Evolutionary conservation across 2,113 vertebrate genomes (phyloP).

Genomic region (Budorcas taxicolor): DNA sequence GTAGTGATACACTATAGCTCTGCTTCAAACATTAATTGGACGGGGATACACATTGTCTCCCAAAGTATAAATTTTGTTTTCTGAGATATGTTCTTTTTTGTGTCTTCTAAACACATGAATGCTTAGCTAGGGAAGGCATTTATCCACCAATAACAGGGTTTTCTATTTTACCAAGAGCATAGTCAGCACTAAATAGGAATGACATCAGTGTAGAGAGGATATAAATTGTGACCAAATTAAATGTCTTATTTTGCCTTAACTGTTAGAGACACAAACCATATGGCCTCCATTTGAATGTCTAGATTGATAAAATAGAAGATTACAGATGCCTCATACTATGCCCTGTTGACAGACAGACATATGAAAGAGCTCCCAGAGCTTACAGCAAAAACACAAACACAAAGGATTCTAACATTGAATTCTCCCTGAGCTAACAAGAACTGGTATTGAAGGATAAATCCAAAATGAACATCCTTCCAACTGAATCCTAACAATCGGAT

Average conservation of each 20-base stretch:
- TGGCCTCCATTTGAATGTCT: neutral
- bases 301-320: neutral
- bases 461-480: neutral
- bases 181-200: constrained; percentile 2
- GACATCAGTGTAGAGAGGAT: neutral
- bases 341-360: neutral
- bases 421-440: neutral
- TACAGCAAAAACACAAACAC: neutral
- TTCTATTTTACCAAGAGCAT: constrained; percentile 23
- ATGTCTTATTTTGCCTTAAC: neutral
- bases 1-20: neutral
- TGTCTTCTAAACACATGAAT: neutral
- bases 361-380: constrained; percentile 38
- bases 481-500: neutral
- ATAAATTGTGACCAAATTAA: constrained; percentile 36
- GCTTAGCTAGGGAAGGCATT: neutral
- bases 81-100: neutral
- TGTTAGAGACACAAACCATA: neutral
- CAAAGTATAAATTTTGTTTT: constrained; percentile 11
- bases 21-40: neutral
- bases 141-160: neutral
- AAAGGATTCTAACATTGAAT: neutral
- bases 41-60: neutral
- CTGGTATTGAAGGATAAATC: neutral
- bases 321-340: neutral